Conservation (phyloP, 1,140 invertebrate genomes). For the Drosophila sechellia region DNA sequence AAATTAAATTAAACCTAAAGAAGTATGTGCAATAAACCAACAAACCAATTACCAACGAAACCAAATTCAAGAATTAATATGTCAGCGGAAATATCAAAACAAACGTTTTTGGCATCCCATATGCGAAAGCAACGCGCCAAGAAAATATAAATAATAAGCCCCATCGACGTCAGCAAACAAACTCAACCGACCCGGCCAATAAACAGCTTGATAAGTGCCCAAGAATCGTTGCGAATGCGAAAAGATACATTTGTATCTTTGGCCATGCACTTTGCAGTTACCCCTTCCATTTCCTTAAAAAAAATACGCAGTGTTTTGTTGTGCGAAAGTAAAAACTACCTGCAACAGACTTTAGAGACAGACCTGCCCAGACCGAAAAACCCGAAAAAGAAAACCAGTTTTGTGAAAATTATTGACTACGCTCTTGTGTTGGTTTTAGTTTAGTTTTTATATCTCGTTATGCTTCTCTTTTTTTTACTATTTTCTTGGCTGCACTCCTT, state of each 20-base stretch:
- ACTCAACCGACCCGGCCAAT: conserved; percentile 32
- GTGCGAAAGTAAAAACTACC: conserved; percentile 83
- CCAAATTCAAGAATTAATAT: conserved; percentile 60
- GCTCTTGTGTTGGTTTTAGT: conserved; percentile 49
- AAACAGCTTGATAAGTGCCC: conserved; percentile 39
- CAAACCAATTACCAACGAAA: conserved; percentile 15
- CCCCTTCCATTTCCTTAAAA: background rate
- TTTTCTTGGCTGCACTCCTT: conserved; percentile 41
- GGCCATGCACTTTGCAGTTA: conserved; percentile 57
- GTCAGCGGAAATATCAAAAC: conserved; percentile 75
- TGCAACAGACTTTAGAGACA: conserved; percentile 65
- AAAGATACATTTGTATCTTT: conserved; percentile 74
- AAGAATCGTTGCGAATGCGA: conserved; percentile 43
- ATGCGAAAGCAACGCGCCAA: conserved; percentile 66
- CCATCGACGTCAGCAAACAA: conserved; percentile 53
- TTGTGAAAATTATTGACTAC: conserved; percentile 76
- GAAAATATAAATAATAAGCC: conserved; percentile 48
- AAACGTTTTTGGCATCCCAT: conserved; percentile 69
- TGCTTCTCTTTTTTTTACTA: conserved; percentile 12
- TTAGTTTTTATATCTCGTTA: conserved; percentile 30
- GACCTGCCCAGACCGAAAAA: conserved; percentile 44
- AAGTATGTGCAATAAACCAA: conserved; percentile 55
- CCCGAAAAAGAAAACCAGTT: conserved; percentile 66
- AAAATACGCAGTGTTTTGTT: conserved; percentile 46
- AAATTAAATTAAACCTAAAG: conserved; percentile 36